Base-by-base conservation (phyloP, 2,113 vertebrate species). In the Pagrus major region DNA sequence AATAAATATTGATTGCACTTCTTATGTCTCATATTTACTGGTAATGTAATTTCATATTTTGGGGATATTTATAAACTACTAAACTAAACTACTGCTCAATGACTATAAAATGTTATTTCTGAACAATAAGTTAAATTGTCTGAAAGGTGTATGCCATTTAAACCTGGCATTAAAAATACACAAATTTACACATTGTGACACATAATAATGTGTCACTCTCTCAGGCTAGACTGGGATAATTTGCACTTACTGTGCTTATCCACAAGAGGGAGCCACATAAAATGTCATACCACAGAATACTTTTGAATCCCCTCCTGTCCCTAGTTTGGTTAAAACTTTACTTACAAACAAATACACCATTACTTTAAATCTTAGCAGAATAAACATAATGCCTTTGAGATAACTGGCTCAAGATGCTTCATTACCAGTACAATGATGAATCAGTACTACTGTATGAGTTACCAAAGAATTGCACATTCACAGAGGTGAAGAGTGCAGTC, bases 211-310 rank as follows among this genome's bases (percentile, higher is more conserved):
- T 33, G 33, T 25, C 9, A 55, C 14, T 39, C 1, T 21, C 1
- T 58, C 21, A 56, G 10, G 3, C 3, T 12, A 18, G 5, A 2
- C n/a, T 37, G 2, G 31, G 21, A n/a, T 37, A 16, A 23, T 46
- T 9, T 29, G 44, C 29, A 69, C 4, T 49, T 66, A 9, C 5
- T 11, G 29, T 18, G 29, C 2, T 16, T 76, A 18, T 63, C 72
- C 72, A 83, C 69, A 60, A 69, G 72, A 79, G 59, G 68, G 59
- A 29, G 35, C 46, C 42, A 69, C 11, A 60, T 1, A 23, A 25
- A 69, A 27, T 5, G 5, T 35, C 35, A 11, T 5, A 41, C 41
- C 5, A 4, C 23, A 27, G 6, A 47, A 29, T 49, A 7, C 35
- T 14, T 42, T 10, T 35, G 2, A 27, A 12, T 27, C 20, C 46